Conservation (phyloP, 2,113 vertebrate species). For the Butorides virescens region DNA sequence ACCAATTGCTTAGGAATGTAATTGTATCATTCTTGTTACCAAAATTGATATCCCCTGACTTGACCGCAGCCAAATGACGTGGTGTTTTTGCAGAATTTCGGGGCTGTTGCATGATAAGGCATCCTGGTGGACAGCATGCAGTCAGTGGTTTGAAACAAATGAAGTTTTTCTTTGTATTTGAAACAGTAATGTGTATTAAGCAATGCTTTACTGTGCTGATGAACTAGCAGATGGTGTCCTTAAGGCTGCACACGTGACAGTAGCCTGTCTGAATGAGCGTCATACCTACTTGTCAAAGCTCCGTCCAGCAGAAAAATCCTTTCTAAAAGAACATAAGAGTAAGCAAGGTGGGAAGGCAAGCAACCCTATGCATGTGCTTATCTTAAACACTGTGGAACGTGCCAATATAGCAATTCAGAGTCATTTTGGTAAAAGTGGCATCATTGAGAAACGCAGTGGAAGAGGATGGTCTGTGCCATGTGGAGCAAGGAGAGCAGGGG, state of each 20-base stretch:
- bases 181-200: neutral
- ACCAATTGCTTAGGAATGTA: neutral
- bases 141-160: neutral
- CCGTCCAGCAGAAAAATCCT: neutral
- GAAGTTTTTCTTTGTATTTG: neutral
- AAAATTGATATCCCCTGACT: conserved; percentile 7
- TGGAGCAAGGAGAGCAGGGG: neutral
- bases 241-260: neutral
- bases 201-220: neutral
- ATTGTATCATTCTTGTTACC: neutral
- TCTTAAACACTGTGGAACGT: accelerated
- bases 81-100: conserved; percentile 13
- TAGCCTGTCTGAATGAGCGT: neutral
- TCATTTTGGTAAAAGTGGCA: neutral
- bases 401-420: neutral
- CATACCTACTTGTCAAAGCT: neutral
- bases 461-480: neutral
- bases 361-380: accelerated
- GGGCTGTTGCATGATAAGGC: neutral
- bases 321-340: neutral
- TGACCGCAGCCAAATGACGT: neutral
- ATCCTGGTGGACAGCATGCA: neutral
- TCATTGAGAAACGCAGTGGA: neutral
- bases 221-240: neutral
- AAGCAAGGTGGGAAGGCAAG: neutral